Percentiles rank a stretch among this genome's conserved stretches.
Conservation (phyloP, 2,888 invertebrate species). For the Volucella bombylans region DNA sequence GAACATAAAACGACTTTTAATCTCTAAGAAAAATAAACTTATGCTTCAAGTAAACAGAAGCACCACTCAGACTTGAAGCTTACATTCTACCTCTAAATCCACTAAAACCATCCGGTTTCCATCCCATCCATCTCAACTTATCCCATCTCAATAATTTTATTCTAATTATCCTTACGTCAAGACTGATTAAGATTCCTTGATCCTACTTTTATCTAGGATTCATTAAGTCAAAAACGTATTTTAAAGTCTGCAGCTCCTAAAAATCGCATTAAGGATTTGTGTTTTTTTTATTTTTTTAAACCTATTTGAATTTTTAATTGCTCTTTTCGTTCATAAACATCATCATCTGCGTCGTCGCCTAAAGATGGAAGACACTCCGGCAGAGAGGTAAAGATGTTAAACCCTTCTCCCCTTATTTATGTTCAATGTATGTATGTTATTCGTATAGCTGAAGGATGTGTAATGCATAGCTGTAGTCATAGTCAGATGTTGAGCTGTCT, state of each 20-base stretch:
- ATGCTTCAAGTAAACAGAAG: background rate
- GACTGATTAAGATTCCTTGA: constrained; percentile 19
- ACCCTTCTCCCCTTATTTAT: constrained; percentile 20
- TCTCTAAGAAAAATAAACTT: too few species aligned
- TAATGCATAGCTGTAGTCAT: constrained; percentile 30
- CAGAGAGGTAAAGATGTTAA: constrained; percentile 43
- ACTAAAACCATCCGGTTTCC: background rate
- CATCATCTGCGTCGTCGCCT: background rate
- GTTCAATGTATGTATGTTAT: background rate
- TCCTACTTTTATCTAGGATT: constrained; percentile 42
- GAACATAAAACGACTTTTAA: background rate
- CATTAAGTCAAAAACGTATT: constrained; percentile 49
- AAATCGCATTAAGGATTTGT: constrained; percentile 23
- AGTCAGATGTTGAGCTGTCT: background rate
- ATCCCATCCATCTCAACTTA: background rate
- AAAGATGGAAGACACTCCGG: background rate
- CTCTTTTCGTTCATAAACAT: constrained; percentile 40
- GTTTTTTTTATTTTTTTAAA: constrained; percentile 24
- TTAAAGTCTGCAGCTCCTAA: constrained; percentile 48
- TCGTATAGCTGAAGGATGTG: too few species aligned
- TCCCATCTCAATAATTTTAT: background rate
- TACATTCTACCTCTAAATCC: background rate
- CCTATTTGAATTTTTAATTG: constrained; percentile 62
- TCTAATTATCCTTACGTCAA: constrained; percentile 18
- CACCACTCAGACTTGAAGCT: background rate